Evolutionary conservation across 1,140 invertebrate genomes (phyloP).

Genomic region (Megathymus violae): DNA sequence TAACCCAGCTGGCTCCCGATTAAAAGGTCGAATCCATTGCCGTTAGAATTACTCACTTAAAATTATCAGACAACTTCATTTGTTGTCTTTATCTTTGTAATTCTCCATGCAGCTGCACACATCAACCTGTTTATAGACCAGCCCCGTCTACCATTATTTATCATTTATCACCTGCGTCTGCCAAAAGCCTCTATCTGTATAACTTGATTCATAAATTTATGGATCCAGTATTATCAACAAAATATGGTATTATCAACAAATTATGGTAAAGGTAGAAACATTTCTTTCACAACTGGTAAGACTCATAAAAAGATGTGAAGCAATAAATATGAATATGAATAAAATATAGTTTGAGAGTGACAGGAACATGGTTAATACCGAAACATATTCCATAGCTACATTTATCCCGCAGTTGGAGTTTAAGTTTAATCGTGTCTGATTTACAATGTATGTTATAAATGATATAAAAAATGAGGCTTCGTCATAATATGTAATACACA

Average conservation of each 20-base stretch:
- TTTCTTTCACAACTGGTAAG: too few relatives aligned
- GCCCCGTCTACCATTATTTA: constrained; percentile 22
- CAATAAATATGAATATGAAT: too few relatives aligned
- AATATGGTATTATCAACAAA: too few relatives aligned
- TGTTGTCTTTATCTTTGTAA: constrained; percentile 37
- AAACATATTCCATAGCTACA: constrained; percentile 40
- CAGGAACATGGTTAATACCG: constrained; percentile 18
- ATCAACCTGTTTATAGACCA: constrained; percentile 43
- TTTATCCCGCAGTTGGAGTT: constrained; percentile 41
- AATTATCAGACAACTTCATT: constrained; percentile 39
- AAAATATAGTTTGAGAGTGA: too few relatives aligned
- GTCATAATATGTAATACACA: too few relatives aligned
- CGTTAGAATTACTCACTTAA: constrained; percentile 23
- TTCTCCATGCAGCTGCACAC: constrained; percentile 42
- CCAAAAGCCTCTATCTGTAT: too few relatives aligned
- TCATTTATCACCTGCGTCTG: constrained; percentile 23
- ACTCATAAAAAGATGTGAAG: too few relatives aligned
- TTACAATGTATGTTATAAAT: constrained; percentile 14
- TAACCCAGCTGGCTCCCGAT: too few relatives aligned
- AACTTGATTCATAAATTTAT: too few relatives aligned
- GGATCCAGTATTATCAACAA: too few relatives aligned
- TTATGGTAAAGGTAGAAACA: too few relatives aligned
- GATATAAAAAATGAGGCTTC: constrained; percentile 13
- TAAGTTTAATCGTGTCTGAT: constrained; percentile 39
- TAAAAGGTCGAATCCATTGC: constrained; percentile 14